Evolutionary conservation across 2,113 vertebrate genomes (phyloP), one percentile per base, ranked within the genome.

Genomic region (Platichthys flesus): DNA sequence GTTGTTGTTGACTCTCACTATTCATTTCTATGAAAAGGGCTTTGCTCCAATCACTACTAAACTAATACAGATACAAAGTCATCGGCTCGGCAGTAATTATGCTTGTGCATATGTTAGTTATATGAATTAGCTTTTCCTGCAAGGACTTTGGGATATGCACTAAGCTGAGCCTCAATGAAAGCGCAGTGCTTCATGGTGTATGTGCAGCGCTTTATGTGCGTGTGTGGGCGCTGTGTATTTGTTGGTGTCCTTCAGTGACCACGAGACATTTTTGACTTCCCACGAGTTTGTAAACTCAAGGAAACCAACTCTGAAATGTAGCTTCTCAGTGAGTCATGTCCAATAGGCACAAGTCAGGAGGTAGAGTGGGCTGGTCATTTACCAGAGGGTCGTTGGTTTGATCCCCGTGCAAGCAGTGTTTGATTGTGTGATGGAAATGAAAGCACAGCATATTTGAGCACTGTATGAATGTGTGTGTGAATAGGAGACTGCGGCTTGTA

Each of bases 1-100:
- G 81, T 85, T 91, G 88, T 89, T 91, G 89, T 88, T 84, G 85
- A 88, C 88, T 83, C 74, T 79, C 59, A 71, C 84, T 75, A 92
- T 90, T 86, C 76, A 88, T 85, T 91, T 85, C 85, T 82, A 78
- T 89, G 59, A 87, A 89, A 84, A 80, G 52, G 42, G 83, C 77
- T 88, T 90, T 88, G 69, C 87, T 83, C 79, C 85, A 81, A 89
- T 92, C 79, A 81, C 73, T 55, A 59, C 69, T 86, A 81, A 87
- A 88, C 84, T 84, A 87, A 91, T 79, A 71, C 78, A 75, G 74
- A 88, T 72, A 74, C 83, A 86, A 86, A 89, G 79, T 72, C 79
- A 79, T 63, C 80, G 76, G 76, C 82, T 84, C 67, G 75, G 56
- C 83, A 83, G 80, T 88, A 88, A 91, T 89, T 89, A 84, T 56